phyloP scores from a whole-genome alignment of 2,888 invertebrate genomes.

The Elegia similella region DNA sequence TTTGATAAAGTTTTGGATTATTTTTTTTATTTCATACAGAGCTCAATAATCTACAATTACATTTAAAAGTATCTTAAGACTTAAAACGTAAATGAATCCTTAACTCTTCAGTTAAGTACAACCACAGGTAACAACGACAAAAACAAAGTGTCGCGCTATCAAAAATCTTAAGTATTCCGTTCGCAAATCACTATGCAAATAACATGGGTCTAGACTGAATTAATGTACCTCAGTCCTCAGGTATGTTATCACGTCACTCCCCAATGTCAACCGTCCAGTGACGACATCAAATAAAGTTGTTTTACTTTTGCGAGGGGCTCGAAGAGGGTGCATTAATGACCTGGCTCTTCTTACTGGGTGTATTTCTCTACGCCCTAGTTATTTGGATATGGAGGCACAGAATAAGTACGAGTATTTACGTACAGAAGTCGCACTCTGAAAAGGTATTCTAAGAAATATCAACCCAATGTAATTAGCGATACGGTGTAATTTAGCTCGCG shows the following conservation, averaged over 20 bases:
- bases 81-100: no score
- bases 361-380: not conserved
- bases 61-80: no score
- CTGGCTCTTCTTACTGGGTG: not conserved
- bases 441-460: no score
- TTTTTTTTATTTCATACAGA: no score
- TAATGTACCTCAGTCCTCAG: slow-evolving; percentile 30
- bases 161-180: not conserved
- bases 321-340: slow-evolving; percentile 16
- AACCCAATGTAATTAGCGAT: no score
- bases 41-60: no score
- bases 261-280: slow-evolving; percentile 50
- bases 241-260: slow-evolving; percentile 56
- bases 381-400: not conserved
- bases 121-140: no score
- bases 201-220: slow-evolving; percentile 16
- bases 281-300: slow-evolving; percentile 80
- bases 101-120: not conserved
- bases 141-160: not conserved
- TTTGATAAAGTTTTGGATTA: no score
- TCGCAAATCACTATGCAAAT: slow-evolving; percentile 17
- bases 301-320: slow-evolving; percentile 66
- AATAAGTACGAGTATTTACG: no score
- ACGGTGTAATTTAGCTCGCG: no score
- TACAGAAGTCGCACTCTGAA: no score